Evolutionary conservation across 2,888 invertebrate genomes (phyloP), one percentile per base, ranked within the genome.

Genomic region (Lochmaea crataegi): DNA sequence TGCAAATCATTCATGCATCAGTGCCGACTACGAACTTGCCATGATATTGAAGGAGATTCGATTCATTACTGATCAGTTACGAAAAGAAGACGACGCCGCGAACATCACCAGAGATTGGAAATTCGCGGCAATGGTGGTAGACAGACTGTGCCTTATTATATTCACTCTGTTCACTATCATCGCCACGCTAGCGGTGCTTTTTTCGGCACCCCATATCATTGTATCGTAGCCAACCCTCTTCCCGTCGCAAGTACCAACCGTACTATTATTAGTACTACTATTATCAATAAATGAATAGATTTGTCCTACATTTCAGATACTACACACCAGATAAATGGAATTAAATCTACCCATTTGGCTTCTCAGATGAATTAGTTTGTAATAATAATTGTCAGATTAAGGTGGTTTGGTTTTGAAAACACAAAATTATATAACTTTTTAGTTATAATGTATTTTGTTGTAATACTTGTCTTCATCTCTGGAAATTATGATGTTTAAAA

Each of bases 71-170:
- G 94, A 94, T 89, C 93, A 97, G 91, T 92, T 98, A 90, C 94
- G 96, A 88, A 94, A 95, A 88, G 96, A 97, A 87, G 98, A 98
- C 89, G 95, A 96, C 88, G 94, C 95, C 85, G 93, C 94, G 88
- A 96, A 96, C 89, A 91, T 97, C 88, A 94, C 96, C 88, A 95
- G 96, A 90, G 97, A 98, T 93, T 98, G 98, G 98, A 97, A 97
- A 91, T 98, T 98, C 90, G 98, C 98, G 89, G 98, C 98, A 89
- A 97, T 98, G 96, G 98, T 98, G 90, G 96, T 98, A 91, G 98
- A 98, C 93, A 94, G 98, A 92, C 93, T 98, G 92, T 98, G 98
- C 94, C 95, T 98, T 93, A 96, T 97, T 92, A 94, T 97, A 91
- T 98, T 98, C 94, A 96, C 97, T 90, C 93, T 96, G 91, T 97